Evolutionary conservation across 1,140 invertebrate species (phyloP), one percentile per base, ranked within the genome.

Genomic region (Babylonia areolata): DNA sequence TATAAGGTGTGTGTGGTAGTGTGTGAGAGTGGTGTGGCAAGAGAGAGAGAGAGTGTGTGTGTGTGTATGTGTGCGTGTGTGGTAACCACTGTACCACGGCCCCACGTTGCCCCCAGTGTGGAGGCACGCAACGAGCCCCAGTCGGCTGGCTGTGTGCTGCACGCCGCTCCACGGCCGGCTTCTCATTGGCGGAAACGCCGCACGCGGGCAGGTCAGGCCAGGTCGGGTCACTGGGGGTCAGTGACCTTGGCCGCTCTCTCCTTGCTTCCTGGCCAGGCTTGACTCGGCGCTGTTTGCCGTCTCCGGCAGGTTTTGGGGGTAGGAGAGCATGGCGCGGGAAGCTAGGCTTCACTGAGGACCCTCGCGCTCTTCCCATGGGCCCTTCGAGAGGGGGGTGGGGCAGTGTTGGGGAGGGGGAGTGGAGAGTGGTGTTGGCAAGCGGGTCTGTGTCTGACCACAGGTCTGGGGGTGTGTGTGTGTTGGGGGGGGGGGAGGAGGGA

Each of bases 211-310:
- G 82, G 82, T 84, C 82, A 84, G 64, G 82, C 40, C 64, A 84
- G 82, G 82, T 84, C 82, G 82, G 82, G 82, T 84, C 82, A 84
- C 40, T n/a, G 28, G 64, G 82, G 69, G 82, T 84, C 82, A 46
- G 17, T 84, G 82, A 84, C 82, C 82, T 84, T 84, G 82, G 69
- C 82, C 78, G 78, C 80, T 81, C 80, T 31, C 23, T n/a, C 40
- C 80, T 81, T 35, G 3, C 40, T 51, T 33, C 17, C 78, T 42
- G 12, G 17, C 40, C n/a, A 51, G 15, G 31, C 35, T 37, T 37
- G 31, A 73, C 71, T 73, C 71, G 71, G 31, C 35, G 31, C 35
- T 42, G 17, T 78, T 23, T 42, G 33, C 35, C 40, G 35, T 78
- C 35, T 78, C 35, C 37, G 31, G 35, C 75, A 37, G 37, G 12